Conservation (phyloP, 2,113 vertebrate genomes). For the Narcine bancroftii region DNA sequence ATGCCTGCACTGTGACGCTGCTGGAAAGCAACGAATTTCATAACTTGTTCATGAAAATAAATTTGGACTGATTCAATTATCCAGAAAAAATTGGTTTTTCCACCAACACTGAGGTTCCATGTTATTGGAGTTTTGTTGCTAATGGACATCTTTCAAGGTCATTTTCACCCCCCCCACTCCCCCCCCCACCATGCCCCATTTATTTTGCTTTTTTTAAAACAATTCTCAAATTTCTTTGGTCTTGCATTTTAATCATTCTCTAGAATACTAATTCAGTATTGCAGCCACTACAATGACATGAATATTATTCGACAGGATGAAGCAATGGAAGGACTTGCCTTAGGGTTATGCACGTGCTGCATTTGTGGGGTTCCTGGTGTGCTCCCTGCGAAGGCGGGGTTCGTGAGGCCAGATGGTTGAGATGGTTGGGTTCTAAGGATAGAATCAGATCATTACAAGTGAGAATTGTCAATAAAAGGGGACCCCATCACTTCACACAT, state of each 20-base stretch:
- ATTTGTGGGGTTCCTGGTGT: background rate
- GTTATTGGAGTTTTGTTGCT: background rate
- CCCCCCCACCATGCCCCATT: too few relatives aligned
- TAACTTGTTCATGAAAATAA: too few relatives aligned
- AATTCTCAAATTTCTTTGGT: background rate
- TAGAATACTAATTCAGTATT: background rate
- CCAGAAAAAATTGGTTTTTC: too few relatives aligned
- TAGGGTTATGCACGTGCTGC: background rate
- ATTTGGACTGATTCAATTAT: too few relatives aligned
- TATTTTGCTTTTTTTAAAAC: background rate
- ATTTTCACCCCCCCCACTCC: too few relatives aligned
- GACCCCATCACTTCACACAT: background rate
- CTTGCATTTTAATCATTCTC: background rate
- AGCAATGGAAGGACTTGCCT: background rate
- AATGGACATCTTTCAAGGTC: background rate
- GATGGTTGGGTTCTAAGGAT: background rate
- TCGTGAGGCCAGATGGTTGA: background rate
- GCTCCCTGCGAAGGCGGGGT: background rate
- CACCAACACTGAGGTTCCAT: too few relatives aligned
- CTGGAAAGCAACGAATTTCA: too few relatives aligned
- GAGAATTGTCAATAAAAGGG: background rate
- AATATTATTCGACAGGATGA: background rate
- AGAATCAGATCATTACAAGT: background rate
- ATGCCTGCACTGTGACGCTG: too few relatives aligned
- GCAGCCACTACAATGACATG: too few relatives aligned